A percentile compares a stretch with the other conserved stretches of the same genome.
Evolutionary conservation across 2,888 invertebrate species (phyloP).

Genomic region (Craniophora ligustri): DNA sequence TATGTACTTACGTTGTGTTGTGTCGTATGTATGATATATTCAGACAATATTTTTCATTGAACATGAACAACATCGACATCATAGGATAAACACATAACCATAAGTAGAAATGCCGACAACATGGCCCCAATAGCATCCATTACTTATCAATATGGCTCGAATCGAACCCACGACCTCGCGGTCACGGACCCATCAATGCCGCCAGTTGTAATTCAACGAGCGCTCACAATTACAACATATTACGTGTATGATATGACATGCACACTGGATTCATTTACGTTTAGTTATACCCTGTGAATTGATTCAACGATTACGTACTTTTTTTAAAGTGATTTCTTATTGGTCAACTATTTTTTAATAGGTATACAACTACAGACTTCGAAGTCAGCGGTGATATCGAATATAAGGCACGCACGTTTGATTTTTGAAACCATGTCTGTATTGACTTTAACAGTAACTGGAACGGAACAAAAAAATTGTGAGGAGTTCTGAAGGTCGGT

Average conservation of each 20-base stretch:
- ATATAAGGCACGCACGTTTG: too few relatives aligned
- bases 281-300: not conserved
- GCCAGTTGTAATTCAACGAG: conserved; percentile 30
- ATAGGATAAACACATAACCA: conserved; percentile 8
- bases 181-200: conserved; percentile 32
- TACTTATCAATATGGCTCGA: conserved; percentile 29
- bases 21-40: too few relatives aligned
- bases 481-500: too few relatives aligned
- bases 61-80: not conserved
- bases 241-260: conserved; percentile 13
- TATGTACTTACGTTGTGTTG: too few relatives aligned
- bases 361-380: too few relatives aligned
- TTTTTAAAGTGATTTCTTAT: too few relatives aligned
- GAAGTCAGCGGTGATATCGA: too few relatives aligned
- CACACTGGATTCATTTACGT: not conserved
- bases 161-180: conserved; percentile 38
- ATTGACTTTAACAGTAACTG: too few relatives aligned
- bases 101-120: conserved; percentile 4
- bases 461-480: too few relatives aligned
- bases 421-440: too few relatives aligned
- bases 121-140: conserved; percentile 5
- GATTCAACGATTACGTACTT: too few relatives aligned
- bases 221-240: conserved; percentile 26
- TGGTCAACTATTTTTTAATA: too few relatives aligned
- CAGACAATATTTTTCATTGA: not conserved